Percentiles rank a stretch among this genome's conserved stretches.
Evolutionary conservation across 1,140 invertebrate species (phyloP).

Genomic region (Parasteatoda tepidariorum): DNA sequence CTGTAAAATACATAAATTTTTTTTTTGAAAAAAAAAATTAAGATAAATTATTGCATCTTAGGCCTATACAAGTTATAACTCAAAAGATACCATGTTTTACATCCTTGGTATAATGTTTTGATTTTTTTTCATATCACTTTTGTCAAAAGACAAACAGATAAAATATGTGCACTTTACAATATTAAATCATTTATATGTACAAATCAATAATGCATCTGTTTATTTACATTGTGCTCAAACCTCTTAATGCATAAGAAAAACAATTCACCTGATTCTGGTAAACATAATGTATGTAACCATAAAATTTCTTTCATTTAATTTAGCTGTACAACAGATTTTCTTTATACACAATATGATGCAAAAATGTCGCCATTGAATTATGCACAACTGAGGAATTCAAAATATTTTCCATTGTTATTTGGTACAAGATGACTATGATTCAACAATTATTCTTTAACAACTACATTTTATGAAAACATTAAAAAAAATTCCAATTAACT

Average conservation of each 20-base stretch:
- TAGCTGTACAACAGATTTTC: not conserved
- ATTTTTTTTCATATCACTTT: constrained; percentile 47
- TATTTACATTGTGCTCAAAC: constrained; percentile 57
- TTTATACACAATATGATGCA: constrained; percentile 13
- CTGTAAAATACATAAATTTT: constrained; percentile 3
- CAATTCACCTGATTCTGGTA: constrained; percentile 14
- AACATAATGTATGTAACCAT: not conserved
- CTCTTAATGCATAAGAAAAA: constrained; percentile 33
- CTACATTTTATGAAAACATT: no score
- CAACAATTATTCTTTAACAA: no score
- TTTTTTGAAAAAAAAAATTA: constrained; percentile 5
- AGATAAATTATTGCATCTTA: constrained; percentile 57
- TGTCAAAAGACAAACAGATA: constrained; percentile 44
- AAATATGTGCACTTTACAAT: constrained; percentile 42
- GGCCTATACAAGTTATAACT: constrained; percentile 50
- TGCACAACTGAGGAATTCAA: not conserved
- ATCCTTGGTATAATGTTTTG: constrained; percentile 28
- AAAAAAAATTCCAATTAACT: no score
- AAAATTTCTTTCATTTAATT: constrained; percentile 19
- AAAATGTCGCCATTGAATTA: constrained; percentile 14
- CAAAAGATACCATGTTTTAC: not conserved
- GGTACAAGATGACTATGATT: no score
- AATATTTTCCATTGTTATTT: no score
- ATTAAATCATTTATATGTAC: constrained; percentile 46
- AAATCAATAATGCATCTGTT: constrained; percentile 50